phyloP scores from a whole-genome alignment of 2,888 invertebrate species.

The Unio pictorum region DNA sequence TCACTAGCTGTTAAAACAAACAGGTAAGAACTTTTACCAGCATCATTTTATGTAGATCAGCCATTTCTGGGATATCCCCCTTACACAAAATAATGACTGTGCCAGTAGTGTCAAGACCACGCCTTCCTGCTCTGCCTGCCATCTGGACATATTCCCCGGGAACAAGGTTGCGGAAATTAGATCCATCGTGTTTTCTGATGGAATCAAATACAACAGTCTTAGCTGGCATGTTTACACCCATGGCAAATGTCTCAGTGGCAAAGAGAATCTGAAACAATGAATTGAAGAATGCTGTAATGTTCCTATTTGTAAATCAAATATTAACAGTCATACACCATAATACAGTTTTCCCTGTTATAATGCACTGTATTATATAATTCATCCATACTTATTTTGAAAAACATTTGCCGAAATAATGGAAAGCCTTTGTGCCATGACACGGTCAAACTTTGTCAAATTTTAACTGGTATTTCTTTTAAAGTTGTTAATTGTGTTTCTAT shows the following conservation, averaged over 20 bases:
- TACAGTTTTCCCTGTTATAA: too few relatives aligned
- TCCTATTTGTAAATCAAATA: too few relatives aligned
- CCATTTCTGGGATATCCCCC: constrained; percentile 80
- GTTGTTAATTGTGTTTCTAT: too few relatives aligned
- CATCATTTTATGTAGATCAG: constrained; percentile 88
- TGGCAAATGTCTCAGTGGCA: constrained; percentile 99
- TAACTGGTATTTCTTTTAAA: too few relatives aligned
- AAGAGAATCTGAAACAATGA: constrained; percentile 83
- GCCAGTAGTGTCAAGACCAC: constrained; percentile 93
- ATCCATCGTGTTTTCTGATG: constrained; percentile 91
- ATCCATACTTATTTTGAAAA: too few relatives aligned
- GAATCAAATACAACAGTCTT: constrained; percentile 97
- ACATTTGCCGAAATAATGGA: too few relatives aligned
- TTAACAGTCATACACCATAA: too few relatives aligned
- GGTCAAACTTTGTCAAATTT: too few relatives aligned
- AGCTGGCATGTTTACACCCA: constrained; percentile 99
- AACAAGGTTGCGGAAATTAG: constrained; percentile 81
- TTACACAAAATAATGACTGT: constrained; percentile 93
- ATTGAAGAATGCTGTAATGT: neutral
- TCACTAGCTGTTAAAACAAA: too few relatives aligned
- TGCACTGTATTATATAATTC: too few relatives aligned
- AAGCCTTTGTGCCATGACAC: too few relatives aligned
- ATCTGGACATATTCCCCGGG: constrained; percentile 95
- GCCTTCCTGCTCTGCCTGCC: constrained; percentile 85
- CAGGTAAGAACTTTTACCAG: constrained; percentile 73